These are phyloP conservation scores for Spilosoma lubricipeda DNA, from an alignment of 2,888 invertebrate species.

Conservation along the genomic window DNA sequence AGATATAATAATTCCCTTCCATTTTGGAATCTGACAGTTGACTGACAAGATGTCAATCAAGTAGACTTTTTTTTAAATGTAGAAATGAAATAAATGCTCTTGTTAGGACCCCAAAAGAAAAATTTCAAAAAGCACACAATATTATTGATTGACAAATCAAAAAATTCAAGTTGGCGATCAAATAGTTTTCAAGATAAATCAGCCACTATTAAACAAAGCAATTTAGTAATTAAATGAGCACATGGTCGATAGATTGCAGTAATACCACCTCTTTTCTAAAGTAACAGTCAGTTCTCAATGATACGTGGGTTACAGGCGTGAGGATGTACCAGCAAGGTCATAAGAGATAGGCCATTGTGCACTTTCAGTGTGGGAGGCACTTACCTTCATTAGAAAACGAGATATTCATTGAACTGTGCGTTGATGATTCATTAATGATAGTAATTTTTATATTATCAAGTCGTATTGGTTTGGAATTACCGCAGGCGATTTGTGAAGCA, in stretches of 20 bases:
- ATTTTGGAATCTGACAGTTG: neutral
- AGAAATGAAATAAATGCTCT: neutral
- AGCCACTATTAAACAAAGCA: neutral
- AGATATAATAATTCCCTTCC: too few species aligned
- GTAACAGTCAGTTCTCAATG: neutral
- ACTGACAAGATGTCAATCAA: neutral
- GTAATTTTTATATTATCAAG: neutral
- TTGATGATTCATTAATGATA: slow-evolving; percentile 5
- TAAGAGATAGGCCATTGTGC: slow-evolving; percentile 9
- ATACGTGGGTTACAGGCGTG: slow-evolving; percentile 14
- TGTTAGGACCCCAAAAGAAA: neutral
- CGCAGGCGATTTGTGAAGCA: neutral
- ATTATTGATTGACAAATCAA: neutral
- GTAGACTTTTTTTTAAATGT: neutral
- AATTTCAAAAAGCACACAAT: neutral
- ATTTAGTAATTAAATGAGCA: slow-evolving; percentile 14
- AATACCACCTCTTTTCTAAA: slow-evolving; percentile 10
- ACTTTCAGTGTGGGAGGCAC: slow-evolving; percentile 3
- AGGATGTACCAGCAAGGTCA: slow-evolving; percentile 16
- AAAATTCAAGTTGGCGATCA: slow-evolving; percentile 7
- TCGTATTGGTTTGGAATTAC: neutral
- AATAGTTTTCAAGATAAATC: neutral
- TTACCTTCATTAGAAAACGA: slow-evolving; percentile 5
- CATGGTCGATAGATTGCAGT: slow-evolving; percentile 12
- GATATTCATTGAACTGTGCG: slow-evolving; percentile 6